Conservation (phyloP, 2,888 invertebrate genomes). For the Heliconius ismenius region DNA sequence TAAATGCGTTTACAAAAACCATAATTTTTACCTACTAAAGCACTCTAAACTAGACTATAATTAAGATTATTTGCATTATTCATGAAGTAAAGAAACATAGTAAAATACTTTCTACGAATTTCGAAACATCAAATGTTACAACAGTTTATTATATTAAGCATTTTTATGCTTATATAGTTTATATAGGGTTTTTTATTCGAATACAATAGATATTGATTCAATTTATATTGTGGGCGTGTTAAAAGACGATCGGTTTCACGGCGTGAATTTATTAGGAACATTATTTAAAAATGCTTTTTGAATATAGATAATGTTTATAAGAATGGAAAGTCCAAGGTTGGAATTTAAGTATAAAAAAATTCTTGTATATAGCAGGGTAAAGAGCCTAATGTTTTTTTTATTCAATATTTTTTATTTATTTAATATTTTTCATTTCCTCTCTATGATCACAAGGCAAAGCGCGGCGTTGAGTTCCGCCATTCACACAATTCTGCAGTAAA, state of each 20-base stretch:
- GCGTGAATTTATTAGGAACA: background rate
- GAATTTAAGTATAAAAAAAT: no score
- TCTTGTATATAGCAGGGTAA: no score
- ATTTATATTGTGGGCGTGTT: conserved; percentile 9
- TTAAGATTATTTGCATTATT: background rate
- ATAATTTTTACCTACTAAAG: no score
- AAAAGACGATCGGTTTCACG: background rate
- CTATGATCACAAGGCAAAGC: no score
- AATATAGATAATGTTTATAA: background rate
- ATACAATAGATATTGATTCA: conserved; percentile 19
- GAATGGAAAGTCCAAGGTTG: no score
- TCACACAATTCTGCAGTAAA: no score
- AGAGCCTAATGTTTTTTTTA: no score
- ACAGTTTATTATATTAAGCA: background rate
- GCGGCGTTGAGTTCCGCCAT: no score
- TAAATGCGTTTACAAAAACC: no score
- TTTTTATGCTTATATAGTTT: background rate
- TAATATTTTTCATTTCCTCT: no score
- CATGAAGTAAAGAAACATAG: background rate
- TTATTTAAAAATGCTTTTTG: background rate
- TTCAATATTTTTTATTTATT: no score
- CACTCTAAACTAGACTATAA: no score
- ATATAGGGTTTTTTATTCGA: background rate
- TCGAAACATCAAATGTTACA: background rate
- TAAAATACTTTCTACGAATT: background rate